Conservation (phyloP, 2,797 vertebrate genomes). For the Xenentodon cancila region DNA sequence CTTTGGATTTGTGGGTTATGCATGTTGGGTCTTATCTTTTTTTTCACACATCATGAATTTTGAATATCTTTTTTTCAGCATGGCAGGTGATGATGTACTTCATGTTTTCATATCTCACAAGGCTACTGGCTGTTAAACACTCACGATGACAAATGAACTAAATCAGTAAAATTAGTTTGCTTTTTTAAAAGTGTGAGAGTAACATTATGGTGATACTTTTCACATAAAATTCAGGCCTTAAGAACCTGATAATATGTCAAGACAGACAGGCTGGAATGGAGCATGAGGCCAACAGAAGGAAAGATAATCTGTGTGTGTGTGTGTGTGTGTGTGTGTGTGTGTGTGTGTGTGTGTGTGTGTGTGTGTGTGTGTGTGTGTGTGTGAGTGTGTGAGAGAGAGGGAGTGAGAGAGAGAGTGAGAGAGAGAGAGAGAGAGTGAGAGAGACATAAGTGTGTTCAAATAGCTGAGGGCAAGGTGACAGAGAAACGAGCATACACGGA, state of each 20-base stretch:
- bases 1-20: no score
- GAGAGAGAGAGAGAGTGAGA: slow-evolving; percentile 23
- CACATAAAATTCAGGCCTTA: neutral
- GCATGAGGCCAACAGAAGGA: slow-evolving; percentile 30
- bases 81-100: no score
- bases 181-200: neutral
- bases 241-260: slow-evolving; percentile 40
- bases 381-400: slow-evolving; percentile 4
- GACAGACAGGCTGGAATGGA: slow-evolving; percentile 26
- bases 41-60: no score
- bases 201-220: neutral
- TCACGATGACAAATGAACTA: neutral
- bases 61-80: no score
- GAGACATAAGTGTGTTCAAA: slow-evolving; percentile 66
- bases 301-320: slow-evolving; percentile 13
- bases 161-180: neutral
- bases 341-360: slow-evolving; percentile 27
- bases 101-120: no score
- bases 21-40: no score
- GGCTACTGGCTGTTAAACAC: neutral
- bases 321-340: slow-evolving; percentile 36
- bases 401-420: neutral
- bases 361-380: slow-evolving; percentile 35
- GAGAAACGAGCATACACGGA: slow-evolving; percentile 69
- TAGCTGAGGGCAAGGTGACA: slow-evolving; percentile 73